These are phyloP conservation scores for Drosophila melanica DNA, from an alignment of 1,140 invertebrate species.

Conservation along the genomic window DNA sequence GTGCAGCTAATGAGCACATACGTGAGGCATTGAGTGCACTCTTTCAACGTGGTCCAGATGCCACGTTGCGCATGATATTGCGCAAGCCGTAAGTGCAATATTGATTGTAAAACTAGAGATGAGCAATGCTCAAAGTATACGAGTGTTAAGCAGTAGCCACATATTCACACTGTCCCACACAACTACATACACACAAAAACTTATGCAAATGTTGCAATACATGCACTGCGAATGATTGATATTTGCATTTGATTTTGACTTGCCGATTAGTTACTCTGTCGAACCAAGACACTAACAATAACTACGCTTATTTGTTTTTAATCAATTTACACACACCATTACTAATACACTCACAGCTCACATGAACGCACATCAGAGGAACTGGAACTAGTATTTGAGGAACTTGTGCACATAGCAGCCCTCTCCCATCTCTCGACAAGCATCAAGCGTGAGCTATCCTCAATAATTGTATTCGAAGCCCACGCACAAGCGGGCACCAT, in stretches of 20 bases:
- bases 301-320: constrained; percentile 27
- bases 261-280: constrained; percentile 25
- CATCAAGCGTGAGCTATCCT: constrained; percentile 92
- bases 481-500: constrained; percentile 91
- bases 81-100: constrained; percentile 89
- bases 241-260: constrained; percentile 13
- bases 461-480: constrained; percentile 92
- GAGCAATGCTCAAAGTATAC: constrained; percentile 1
- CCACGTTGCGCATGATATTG: constrained; percentile 91
- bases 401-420: constrained; percentile 92
- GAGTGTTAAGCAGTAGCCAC: constrained; percentile 3
- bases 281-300: constrained; percentile 16
- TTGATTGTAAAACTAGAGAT: background rate
- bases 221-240: constrained; percentile 40
- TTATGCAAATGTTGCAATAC: constrained; percentile 16
- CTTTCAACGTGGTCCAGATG: constrained; percentile 89
- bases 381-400: constrained; percentile 93
- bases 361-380: constrained; percentile 91
- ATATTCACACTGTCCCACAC: background rate
- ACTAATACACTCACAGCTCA: constrained; percentile 77
- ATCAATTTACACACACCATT: constrained; percentile 81
- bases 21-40: constrained; percentile 88
- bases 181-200: background rate
- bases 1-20: constrained; percentile 88
- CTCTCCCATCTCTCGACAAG: constrained; percentile 92